Evolutionary conservation across 2,113 vertebrate genomes (phyloP).

Genomic region (Bettongia penicillata): DNA sequence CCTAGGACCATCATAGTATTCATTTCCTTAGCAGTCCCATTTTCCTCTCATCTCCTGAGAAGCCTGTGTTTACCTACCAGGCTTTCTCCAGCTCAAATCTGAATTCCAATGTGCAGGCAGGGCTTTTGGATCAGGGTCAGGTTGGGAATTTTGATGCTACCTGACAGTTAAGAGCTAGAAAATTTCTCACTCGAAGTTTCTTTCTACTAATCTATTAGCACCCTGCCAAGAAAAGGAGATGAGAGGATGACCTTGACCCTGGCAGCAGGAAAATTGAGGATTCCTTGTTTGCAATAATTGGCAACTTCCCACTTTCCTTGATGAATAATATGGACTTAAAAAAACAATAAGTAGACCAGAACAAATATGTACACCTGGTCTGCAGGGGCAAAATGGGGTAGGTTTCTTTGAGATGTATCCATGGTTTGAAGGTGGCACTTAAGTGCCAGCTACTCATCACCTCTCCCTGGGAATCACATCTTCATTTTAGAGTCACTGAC

Average conservation of each 20-base stretch:
- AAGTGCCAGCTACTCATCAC: background rate
- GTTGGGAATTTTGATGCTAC: background rate
- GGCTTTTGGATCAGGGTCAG: background rate
- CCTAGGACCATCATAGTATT: background rate
- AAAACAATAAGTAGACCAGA: background rate
- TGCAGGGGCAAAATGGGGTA: background rate
- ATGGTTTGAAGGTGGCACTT: background rate
- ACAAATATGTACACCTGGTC: background rate
- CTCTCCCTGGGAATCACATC: background rate
- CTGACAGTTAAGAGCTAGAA: background rate
- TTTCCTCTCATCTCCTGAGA: background rate
- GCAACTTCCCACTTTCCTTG: background rate
- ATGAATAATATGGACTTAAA: background rate
- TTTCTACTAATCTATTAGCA: background rate
- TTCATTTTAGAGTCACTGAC: background rate
- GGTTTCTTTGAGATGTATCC: background rate
- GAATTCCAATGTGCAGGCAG: background rate
- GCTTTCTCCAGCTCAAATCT: background rate
- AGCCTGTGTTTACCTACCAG: background rate
- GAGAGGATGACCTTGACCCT: background rate
- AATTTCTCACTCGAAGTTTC: too few species aligned
- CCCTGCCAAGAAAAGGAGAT: background rate
- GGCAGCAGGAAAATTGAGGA: background rate
- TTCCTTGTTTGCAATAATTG: background rate
- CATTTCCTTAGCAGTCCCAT: background rate